phyloP scores from a whole-genome alignment of 2,797 vertebrate genomes.

The Merluccius polli region DNA sequence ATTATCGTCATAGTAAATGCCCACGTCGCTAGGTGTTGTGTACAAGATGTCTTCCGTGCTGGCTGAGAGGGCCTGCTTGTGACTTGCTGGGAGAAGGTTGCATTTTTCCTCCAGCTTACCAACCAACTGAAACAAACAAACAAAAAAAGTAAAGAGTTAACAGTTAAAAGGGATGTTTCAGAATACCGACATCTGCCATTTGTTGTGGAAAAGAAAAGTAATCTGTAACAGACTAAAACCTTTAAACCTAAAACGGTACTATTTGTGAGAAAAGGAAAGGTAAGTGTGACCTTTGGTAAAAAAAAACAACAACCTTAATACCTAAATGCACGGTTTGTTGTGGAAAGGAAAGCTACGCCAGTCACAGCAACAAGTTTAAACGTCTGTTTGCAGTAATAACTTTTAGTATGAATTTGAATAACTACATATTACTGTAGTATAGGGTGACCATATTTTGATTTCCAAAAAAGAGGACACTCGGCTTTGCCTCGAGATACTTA shows the following conservation, averaged over 20 bases:
- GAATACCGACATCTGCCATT: background rate
- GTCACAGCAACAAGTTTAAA: background rate
- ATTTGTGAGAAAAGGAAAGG: background rate
- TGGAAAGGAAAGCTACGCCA: background rate
- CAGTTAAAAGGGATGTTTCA: background rate
- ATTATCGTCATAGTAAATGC: conserved; percentile 85
- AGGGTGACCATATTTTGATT: too few species aligned
- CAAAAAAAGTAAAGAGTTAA: conserved; percentile 39
- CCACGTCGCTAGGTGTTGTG: conserved; percentile 79
- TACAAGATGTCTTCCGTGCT: conserved; percentile 84
- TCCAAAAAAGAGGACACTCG: too few species aligned
- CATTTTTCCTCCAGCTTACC: conserved; percentile 84
- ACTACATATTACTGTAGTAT: too few species aligned
- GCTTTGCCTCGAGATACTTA: too few species aligned
- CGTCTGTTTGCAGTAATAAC: too few species aligned
- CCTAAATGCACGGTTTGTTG: background rate
- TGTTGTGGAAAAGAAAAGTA: too few species aligned
- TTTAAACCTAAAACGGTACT: background rate
- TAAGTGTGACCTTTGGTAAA: background rate
- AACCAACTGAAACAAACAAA: conserved; percentile 64
- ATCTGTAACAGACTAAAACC: background rate
- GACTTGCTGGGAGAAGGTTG: conserved; percentile 70
- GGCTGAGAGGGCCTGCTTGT: conserved; percentile 82
- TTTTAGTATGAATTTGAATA: too few species aligned
- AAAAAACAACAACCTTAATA: too few species aligned